Percentiles rank a stretch among this genome's conserved stretches.
Evolutionary conservation across 2,797 vertebrate species (phyloP).

Genomic region (Chaunax sp.): DNA sequence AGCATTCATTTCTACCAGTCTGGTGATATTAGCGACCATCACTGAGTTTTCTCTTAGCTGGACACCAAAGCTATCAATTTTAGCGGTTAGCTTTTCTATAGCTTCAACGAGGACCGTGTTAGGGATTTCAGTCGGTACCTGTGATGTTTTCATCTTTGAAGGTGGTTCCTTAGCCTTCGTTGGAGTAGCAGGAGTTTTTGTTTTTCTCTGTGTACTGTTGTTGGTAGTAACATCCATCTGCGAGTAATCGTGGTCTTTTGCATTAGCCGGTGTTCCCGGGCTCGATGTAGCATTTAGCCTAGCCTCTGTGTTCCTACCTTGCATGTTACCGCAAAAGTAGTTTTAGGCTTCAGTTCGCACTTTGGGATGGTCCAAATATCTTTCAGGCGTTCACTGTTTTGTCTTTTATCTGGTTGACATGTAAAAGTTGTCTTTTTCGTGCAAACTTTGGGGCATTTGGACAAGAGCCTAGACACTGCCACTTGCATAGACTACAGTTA

Average conservation of each 20-base stretch:
- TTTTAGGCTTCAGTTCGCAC: too few species aligned
- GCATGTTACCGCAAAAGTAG: too few species aligned
- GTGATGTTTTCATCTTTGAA: background rate
- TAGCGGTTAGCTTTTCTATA: background rate
- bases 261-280: too few species aligned
- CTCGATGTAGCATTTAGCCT: background rate
- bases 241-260: background rate
- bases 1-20: too few species aligned
- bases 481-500: too few species aligned
- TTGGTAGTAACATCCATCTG: background rate
- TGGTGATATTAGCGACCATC: background rate
- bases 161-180: too few species aligned
- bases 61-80: background rate
- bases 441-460: too few species aligned
- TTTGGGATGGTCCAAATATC: too few species aligned
- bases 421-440: background rate
- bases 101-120: background rate
- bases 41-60: background rate
- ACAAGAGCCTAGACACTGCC: background rate
- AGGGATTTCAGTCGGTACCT: background rate
- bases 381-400: too few species aligned
- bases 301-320: too few species aligned
- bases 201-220: too few species aligned
- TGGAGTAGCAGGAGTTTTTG: background rate
- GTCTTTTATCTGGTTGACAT: too few species aligned